Percentiles rank a stretch among this genome's conserved stretches.
These are phyloP conservation scores for Apodemia zela DNA, from an alignment of 2,888 invertebrate genomes.

Conservation along the genomic window DNA sequence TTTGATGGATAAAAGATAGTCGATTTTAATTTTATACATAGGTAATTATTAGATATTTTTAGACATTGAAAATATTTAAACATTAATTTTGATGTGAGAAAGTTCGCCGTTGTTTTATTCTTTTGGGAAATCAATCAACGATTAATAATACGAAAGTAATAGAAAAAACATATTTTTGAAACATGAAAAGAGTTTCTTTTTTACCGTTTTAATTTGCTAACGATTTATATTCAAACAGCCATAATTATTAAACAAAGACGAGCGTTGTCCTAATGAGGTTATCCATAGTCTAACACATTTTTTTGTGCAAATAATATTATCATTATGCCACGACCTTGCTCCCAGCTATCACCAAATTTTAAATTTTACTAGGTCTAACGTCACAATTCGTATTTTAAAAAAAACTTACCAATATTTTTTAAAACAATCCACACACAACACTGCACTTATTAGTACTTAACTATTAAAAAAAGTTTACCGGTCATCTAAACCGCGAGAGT, in stretches of 20 bases:
- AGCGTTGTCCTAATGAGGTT: slow-evolving; percentile 72
- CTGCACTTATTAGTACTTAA: slow-evolving; percentile 31
- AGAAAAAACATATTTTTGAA: neutral
- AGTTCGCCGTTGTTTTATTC: neutral
- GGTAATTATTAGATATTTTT: no score
- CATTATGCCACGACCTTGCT: slow-evolving; percentile 73
- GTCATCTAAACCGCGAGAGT: slow-evolving; percentile 22
- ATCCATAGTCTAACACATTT: slow-evolving; percentile 73
- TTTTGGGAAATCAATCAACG: no score
- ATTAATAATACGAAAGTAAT: no score
- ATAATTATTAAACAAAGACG: slow-evolving; percentile 19
- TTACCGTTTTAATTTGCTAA: neutral
- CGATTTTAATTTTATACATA: no score
- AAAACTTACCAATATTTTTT: slow-evolving; percentile 41
- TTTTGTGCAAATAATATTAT: slow-evolving; percentile 79
- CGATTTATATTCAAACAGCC: slow-evolving; percentile 13
- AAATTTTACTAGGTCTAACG: slow-evolving; percentile 69
- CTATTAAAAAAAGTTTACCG: slow-evolving; percentile 31
- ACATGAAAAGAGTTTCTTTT: neutral
- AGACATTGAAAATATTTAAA: neutral
- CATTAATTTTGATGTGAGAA: neutral
- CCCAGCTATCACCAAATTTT: slow-evolving; percentile 74
- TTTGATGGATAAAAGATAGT: neutral
- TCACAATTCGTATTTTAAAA: slow-evolving; percentile 53
- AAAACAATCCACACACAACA: slow-evolving; percentile 37